These are phyloP conservation scores for Bellardia bayeri DNA, from an alignment of 2,888 invertebrate species.

Conservation along the genomic window DNA sequence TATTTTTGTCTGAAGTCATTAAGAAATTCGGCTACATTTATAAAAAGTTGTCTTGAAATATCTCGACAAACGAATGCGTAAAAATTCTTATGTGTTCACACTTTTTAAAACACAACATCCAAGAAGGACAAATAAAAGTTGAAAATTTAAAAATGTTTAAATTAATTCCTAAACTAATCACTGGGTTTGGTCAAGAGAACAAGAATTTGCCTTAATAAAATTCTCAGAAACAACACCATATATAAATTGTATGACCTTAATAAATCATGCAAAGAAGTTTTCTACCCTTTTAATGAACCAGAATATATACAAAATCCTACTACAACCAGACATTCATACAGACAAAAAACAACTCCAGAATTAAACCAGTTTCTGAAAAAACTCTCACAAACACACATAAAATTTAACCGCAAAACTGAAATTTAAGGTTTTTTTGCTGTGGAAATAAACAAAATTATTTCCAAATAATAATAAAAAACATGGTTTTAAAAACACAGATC, in stretches of 20 bases:
- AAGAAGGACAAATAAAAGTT: conserved; percentile 21
- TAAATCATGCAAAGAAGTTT: conserved; percentile 62
- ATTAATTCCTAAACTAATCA: conserved; percentile 58
- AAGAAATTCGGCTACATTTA: too few relatives aligned
- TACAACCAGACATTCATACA: conserved; percentile 20
- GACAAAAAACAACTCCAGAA: conserved; percentile 15
- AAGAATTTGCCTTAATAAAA: conserved; percentile 68
- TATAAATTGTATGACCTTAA: conserved; percentile 68
- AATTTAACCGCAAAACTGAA: conserved; percentile 59
- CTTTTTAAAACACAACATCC: neutral
- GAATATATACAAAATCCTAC: conserved; percentile 29
- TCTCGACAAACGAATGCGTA: too few relatives aligned
- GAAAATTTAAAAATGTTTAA: neutral
- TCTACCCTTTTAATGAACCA: conserved; percentile 53
- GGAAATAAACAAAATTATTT: conserved; percentile 27
- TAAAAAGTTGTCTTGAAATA: too few relatives aligned
- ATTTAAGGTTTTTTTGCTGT: neutral
- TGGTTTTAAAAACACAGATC: conserved; percentile 25
- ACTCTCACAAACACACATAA: neutral
- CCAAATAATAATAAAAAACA: conserved; percentile 37
- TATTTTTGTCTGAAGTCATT: too few relatives aligned
- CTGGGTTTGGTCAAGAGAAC: conserved; percentile 57
- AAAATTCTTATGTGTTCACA: neutral
- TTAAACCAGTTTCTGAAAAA: conserved; percentile 48
- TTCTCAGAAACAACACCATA: conserved; percentile 68